Evolutionary conservation across 1,140 invertebrate genomes (phyloP).

Genomic region (Heterodera carotae): DNA sequence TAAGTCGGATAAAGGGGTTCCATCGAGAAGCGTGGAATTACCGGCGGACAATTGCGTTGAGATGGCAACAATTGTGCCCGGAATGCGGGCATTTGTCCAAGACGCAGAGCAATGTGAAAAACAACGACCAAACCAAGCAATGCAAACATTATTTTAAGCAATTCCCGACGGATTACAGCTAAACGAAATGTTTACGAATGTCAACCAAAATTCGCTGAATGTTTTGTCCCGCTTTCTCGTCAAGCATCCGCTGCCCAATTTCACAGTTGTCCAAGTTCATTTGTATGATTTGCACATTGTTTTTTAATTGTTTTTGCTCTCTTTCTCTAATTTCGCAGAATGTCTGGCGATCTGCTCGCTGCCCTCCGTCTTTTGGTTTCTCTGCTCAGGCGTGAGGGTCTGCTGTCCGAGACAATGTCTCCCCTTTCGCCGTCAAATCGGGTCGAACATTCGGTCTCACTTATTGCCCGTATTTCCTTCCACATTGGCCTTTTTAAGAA

Average conservation of each 20-base stretch:
- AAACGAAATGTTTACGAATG: conserved; percentile 4
- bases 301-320: background rate
- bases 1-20: conserved; percentile 35
- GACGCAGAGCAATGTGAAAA: conserved; percentile 10
- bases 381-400: conserved; percentile 1
- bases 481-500: background rate
- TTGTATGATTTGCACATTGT: conserved; percentile 11
- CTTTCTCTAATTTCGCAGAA: background rate
- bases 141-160: conserved; percentile 4
- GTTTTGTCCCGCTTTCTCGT: conserved; percentile 40
- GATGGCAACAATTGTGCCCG: conserved; percentile 43
- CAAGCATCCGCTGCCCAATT: conserved; percentile 19
- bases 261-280: conserved; percentile 31
- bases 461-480: background rate
- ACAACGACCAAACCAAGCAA: background rate
- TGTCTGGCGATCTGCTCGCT: conserved; percentile 43
- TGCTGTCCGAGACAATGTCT: background rate
- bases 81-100: conserved; percentile 28
- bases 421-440: conserved; percentile 2
- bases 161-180: conserved; percentile 35
- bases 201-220: conserved; percentile 31
- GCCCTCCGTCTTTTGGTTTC: conserved; percentile 32
- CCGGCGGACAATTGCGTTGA: conserved; percentile 44
- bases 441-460: background rate
- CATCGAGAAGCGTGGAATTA: conserved; percentile 39